Evolutionary conservation across 1,140 invertebrate genomes (phyloP), one percentile per base, ranked within the genome.

Genomic region (Brachionus rotundiformis): DNA sequence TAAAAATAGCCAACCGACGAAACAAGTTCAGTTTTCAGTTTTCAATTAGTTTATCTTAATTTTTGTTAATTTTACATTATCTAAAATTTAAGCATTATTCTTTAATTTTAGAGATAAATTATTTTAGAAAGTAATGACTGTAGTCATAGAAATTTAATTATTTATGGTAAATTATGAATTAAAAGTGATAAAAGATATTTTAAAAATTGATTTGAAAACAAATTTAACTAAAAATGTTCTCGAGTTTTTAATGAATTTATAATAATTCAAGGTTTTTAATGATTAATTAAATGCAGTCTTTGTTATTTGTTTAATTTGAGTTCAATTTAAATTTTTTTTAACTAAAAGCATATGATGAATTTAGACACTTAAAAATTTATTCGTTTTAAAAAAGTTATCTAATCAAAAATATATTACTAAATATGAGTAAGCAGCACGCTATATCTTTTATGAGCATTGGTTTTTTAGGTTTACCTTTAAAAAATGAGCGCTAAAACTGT

Each of bases 81-180:
- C n/a, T n/a, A n/a, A n/a, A n/a, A n/a, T n/a, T n/a, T n/a, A n/a
- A n/a, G n/a, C n/a, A n/a, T n/a, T n/a, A n/a, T n/a, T n/a, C n/a
- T n/a, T n/a, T n/a, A n/a, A n/a, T n/a, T n/a, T n/a, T n/a, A 54
- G 23, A 19, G 47, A 54, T 54, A 54, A 0, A 19, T 7, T 8
- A 19, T 54, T 39, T 54, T 23, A 54, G 47, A 25, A n/a, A 54
- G 47, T 8, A 19, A 8, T 19, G 19, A 54, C 6, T 54, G 47
- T 54, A 54, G 47, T 54, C 47, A 54, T 54, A 54, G 47, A 54
- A 54, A 54, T 54, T 54, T 54, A 19, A 23, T 54, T 54, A 23
- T 54, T 54, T 7, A 0, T 41, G 4, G n/a, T 41, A 54, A 54
- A 54, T 54, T 54, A 54, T 54, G 47, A 54, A 8, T 54, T 19